Conservation (phyloP, 2,888 invertebrate genomes). For the Callinectes sapidus region DNA sequence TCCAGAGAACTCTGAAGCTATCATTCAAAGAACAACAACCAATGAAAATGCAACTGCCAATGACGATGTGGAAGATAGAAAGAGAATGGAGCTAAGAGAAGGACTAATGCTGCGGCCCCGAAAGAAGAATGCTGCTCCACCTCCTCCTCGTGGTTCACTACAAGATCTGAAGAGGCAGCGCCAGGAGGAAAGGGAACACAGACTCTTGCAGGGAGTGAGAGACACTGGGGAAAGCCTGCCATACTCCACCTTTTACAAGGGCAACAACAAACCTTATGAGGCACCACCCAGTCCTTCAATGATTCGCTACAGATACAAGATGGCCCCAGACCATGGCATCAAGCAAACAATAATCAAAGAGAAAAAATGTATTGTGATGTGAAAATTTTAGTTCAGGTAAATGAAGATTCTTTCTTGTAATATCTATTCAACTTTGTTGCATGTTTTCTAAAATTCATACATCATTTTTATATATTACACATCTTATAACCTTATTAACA, state of each 20-base stretch:
- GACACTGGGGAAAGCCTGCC: not conserved
- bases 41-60: not conserved
- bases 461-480: not conserved
- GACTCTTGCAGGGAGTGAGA: not conserved
- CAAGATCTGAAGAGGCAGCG: constrained; percentile 57
- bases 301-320: constrained; percentile 56
- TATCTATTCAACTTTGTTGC: not conserved
- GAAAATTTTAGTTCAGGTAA: not conserved
- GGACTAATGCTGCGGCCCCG: not conserved
- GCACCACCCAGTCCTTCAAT: constrained; percentile 58
- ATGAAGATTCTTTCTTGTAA: not conserved
- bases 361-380: constrained; percentile 62
- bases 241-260: constrained; percentile 38
- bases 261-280: not conserved
- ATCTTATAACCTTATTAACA: not conserved
- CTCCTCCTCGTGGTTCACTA: constrained; percentile 49
- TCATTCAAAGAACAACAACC: not conserved
- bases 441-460: not conserved
- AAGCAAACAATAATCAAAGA: constrained; percentile 38
- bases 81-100: not conserved
- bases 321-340: constrained; percentile 43
- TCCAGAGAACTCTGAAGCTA: not conserved
- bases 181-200: constrained; percentile 33
- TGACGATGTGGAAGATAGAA: not conserved
- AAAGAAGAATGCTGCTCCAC: constrained; percentile 51